Evolutionary conservation across 1,140 invertebrate species (phyloP), one percentile per base, ranked within the genome.

Genomic region (Riptortus pedestris): DNA sequence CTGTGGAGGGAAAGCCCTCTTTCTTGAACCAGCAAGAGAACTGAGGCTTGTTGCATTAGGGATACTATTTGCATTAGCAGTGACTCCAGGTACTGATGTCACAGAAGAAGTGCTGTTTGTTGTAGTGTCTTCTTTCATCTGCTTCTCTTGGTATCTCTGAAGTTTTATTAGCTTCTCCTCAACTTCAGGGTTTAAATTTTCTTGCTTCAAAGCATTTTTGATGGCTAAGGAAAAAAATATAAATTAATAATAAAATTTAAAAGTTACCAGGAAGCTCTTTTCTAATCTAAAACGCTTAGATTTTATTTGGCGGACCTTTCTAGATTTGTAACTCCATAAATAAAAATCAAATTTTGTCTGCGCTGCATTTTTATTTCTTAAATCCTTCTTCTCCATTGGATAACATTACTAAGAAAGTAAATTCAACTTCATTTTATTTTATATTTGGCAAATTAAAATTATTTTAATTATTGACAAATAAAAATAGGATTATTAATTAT

Each of bases 111-210:
- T 65, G 5, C 5, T 14, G 14, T 38, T 38, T 0, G 74, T 68
- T 0, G 71, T 68, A n/a, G 70, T 59, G 66, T 76, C 74, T 45
- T 76, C 75, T 67, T 85, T 85, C 81, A 85, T 89, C 69, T 87
- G 85, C 64, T 84, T 84, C 70, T 90, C 88, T 69, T 91, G 89
- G 70, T 93, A 91, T 29, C 87, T 81, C 73, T 93, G 91, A 66
- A 93, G 78, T 67, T 91, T 89, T 2, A 94, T 76, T 22, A 96
- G 73, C 72, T 95, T 95, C 67, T 94, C 91, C 73, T 95, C 91
- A 55, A 95, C 91, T 74, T 95, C 92, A 1, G 92, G 91, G 74
- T 91, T 90, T 14, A 94, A 76, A 73, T 93, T 92, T 71, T 90
- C 87, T 73, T 88, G 86, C 72, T 88, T 89, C 38, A 92, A 73